Percentiles rank a stretch among this genome's conserved stretches.
Evolutionary conservation across 1,140 invertebrate species (phyloP).

Genomic region (Ptiloglossa arizonensis): DNA sequence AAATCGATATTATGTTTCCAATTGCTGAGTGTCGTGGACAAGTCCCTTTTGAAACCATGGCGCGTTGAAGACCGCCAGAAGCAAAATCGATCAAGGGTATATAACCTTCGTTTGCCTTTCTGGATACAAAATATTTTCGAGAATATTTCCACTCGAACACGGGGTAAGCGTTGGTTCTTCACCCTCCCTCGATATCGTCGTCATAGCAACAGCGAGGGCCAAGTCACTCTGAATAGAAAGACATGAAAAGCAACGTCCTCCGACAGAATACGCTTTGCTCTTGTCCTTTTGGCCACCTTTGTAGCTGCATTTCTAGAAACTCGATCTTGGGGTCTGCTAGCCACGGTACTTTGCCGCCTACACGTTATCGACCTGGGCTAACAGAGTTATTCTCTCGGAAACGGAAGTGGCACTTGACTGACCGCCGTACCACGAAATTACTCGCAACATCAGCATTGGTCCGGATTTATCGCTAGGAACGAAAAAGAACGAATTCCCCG

Average conservation of each 20-base stretch:
- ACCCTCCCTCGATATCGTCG: constrained; percentile 29
- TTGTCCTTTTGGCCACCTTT: constrained; percentile 21
- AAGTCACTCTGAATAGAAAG: constrained; percentile 3
- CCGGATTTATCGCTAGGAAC: background rate
- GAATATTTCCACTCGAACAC: background rate
- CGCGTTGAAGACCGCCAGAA: no score
- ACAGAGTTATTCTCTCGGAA: constrained; percentile 38
- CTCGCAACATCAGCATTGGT: constrained; percentile 1
- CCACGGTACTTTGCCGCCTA: constrained; percentile 8
- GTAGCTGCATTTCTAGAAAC: constrained; percentile 42
- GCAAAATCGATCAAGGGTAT: background rate
- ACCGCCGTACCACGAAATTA: constrained; percentile 21
- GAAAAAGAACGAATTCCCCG: background rate
- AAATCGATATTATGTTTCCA: no score
- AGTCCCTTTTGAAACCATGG: no score
- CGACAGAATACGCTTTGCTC: constrained; percentile 24
- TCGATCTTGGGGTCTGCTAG: constrained; percentile 45
- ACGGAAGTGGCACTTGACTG: constrained; percentile 33
- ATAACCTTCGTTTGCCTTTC: background rate
- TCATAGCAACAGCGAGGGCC: constrained; percentile 49
- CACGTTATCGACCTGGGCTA: constrained; percentile 23
- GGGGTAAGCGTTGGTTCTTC: background rate
- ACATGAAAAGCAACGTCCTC: constrained; percentile 43
- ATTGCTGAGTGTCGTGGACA: no score
- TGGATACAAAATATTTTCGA: constrained; percentile 6